Conservation (phyloP, 2,113 vertebrate species). For the Grus americana region DNA sequence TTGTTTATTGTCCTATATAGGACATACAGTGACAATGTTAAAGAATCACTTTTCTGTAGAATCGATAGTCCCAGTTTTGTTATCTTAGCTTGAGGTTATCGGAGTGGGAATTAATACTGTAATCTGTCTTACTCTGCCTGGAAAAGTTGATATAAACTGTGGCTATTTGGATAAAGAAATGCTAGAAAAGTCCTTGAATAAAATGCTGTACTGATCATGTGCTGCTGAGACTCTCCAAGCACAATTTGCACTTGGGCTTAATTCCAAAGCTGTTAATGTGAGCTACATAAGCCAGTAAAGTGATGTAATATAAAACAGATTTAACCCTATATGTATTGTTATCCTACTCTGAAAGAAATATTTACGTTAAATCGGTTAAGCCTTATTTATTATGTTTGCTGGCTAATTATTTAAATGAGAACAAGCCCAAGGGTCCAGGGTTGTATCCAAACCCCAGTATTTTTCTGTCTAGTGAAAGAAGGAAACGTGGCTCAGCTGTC, state of each 20-base stretch:
- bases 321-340: conserved; percentile 20
- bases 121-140: neutral
- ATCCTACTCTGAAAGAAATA: neutral
- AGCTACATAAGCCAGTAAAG: conserved; percentile 42
- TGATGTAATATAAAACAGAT: conserved; percentile 52
- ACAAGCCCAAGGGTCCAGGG: neutral
- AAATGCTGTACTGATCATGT: conserved; percentile 8
- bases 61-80: neutral
- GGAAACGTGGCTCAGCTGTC: neutral
- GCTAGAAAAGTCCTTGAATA: conserved; percentile 36
- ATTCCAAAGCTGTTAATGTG: conserved; percentile 56
- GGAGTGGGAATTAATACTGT: neutral
- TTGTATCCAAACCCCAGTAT: neutral
- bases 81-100: neutral
- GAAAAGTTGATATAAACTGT: neutral
- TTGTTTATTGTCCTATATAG: neutral
- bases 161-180: neutral
- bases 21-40: neutral
- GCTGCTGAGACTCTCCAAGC: conserved; percentile 53
- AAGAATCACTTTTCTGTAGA: neutral
- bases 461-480: neutral
- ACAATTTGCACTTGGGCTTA: conserved; percentile 59
- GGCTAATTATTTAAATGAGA: neutral
- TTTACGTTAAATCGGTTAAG: neutral
- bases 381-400: neutral